These are phyloP conservation scores for Galemys pyrenaicus DNA, from an alignment of 2,113 vertebrate species.

Conservation along the genomic window DNA sequence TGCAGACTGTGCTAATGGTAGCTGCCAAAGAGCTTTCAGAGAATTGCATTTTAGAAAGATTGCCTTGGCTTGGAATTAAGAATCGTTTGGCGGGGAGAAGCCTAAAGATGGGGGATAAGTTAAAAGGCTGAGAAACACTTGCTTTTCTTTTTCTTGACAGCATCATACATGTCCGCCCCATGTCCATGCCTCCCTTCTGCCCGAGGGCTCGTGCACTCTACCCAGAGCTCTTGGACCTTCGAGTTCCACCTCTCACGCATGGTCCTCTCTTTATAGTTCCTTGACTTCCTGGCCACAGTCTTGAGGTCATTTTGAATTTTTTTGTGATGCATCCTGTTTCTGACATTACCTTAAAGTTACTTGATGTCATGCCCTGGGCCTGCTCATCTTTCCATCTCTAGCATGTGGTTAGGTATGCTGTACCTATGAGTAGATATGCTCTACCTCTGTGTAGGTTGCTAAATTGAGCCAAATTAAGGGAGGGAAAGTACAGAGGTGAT, in stretches of 20 bases:
- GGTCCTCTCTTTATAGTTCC: background rate
- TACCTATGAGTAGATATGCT: too few species aligned
- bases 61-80: background rate
- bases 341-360: background rate
- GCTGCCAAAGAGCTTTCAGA: background rate
- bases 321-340: background rate
- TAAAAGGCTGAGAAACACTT: background rate
- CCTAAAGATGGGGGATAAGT: background rate
- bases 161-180: accelerated
- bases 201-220: background rate
- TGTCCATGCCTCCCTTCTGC: background rate
- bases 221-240: background rate
- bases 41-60: background rate
- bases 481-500: background rate
- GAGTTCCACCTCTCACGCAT: background rate
- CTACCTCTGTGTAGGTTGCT: background rate
- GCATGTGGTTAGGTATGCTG: background rate
- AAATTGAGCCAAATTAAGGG: background rate
- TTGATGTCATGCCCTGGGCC: background rate
- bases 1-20: background rate
- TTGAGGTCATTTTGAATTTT: background rate
- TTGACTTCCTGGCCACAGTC: background rate
- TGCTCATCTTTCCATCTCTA: background rate
- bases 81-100: background rate
- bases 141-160: background rate